Evolutionary conservation across 2,797 vertebrate species (phyloP), one percentile per base, ranked within the genome.

Genomic region (Mycteria americana): DNA sequence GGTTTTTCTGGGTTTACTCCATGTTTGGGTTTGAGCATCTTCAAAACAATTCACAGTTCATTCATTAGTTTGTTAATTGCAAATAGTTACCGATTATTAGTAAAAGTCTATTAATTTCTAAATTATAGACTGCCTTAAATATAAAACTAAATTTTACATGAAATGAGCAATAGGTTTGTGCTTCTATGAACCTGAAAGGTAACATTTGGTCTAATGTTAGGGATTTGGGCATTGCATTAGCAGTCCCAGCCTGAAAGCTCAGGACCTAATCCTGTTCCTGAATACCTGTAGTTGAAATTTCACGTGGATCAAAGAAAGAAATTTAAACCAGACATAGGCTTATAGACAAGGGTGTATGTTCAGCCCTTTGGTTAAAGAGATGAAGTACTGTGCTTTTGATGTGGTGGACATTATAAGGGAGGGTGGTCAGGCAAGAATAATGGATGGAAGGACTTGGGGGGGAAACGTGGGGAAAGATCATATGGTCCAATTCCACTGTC

Each of bases 171-270:
- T 45, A 70, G 65, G 30, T 96, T 97, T 89, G 13, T 85, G 33
- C 31, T 72, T 94, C 67, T 95, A 1, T 91, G 85, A 93, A 76
- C 45, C 60, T 64, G 76, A 94, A 74, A 81, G 27, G 57, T 91
- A 94, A 45, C 78, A 88, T 75, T 97, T 92, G 59, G 60, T 51
- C 73, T 89, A 37, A 79, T 37, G 27, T 56, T 79, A 89, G 83
- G 68, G 60, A 35, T 88, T 83, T 81, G 95, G 93, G 73, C 43
- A 24, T 72, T 65, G 31, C 73, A 62, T 95, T 93, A 92, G 60
- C 30, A 76, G 84, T 72, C 27, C 28, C 79, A 82, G 62, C 53
- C 54, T 74, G 77, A 91, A 94, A 80, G 56, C 89, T 96, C 79
- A 57, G 33, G 35, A 59, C 23, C 9, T 51, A 43, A 91, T 67